Evolutionary conservation across 2,888 invertebrate genomes (phyloP).

Genomic region (Drosophila anomalipes): DNA sequence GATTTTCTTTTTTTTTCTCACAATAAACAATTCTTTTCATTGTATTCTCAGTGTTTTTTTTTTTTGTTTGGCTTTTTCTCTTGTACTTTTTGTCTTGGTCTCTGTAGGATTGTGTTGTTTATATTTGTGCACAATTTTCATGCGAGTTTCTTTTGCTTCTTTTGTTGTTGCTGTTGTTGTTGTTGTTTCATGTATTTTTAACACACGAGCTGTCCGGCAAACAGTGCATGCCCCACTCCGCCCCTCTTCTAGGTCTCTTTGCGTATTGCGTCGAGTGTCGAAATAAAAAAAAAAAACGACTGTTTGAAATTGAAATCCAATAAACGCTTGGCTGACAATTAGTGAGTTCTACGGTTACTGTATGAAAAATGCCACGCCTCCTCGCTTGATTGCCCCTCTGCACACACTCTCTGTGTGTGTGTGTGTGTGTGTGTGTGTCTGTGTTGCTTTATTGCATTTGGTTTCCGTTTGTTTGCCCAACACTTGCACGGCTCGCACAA

Average conservation of each 20-base stretch:
- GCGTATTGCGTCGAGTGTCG: conserved; percentile 30
- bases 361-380: conserved; percentile 32
- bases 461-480: conserved; percentile 51
- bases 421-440: conserved; percentile 1
- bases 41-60: conserved; percentile 8
- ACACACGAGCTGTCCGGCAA: conserved; percentile 54
- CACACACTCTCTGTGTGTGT: conserved; percentile 7
- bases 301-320: conserved; percentile 59
- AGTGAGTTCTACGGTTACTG: conserved; percentile 59
- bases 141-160: conserved; percentile 34
- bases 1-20: conserved; percentile 15
- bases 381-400: conserved; percentile 25
- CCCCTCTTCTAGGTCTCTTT: not conserved
- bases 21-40: conserved; percentile 39
- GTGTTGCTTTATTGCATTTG: conserved; percentile 48
- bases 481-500: conserved; percentile 31
- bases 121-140: conserved; percentile 60
- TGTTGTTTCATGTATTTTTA: conserved; percentile 68
- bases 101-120: conserved; percentile 52
- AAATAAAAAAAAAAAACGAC: conserved; percentile 18
- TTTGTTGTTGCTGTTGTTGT: not conserved
- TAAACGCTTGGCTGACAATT: conserved; percentile 72
- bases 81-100: not conserved
- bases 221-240: not conserved
- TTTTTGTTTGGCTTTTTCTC: not conserved